These are phyloP conservation scores for Colistium nudipinnis DNA, from an alignment of 2,113 vertebrate genomes.

Conservation along the genomic window DNA sequence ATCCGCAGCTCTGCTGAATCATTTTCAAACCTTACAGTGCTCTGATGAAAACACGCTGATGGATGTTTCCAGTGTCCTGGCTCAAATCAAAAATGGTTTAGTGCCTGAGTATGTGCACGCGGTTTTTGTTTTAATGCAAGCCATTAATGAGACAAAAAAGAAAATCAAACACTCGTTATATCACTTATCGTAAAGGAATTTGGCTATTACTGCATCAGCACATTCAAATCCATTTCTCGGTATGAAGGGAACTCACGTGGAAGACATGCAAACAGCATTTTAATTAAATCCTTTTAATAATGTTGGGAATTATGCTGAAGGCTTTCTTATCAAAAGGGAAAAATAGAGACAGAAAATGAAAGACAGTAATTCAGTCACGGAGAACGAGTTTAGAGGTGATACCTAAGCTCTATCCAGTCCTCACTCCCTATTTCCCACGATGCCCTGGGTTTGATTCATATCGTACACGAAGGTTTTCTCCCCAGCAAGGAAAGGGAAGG, in stretches of 20 bases:
- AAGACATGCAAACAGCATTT: slow-evolving; percentile 31
- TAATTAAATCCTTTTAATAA: slow-evolving; percentile 26
- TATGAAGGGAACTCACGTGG: slow-evolving; percentile 24
- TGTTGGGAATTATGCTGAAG: slow-evolving; percentile 19
- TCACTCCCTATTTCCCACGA: slow-evolving; percentile 47
- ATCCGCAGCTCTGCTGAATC: too few species aligned
- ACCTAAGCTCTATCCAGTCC: slow-evolving; percentile 1
- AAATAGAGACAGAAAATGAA: slow-evolving; percentile 46
- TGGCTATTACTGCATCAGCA: slow-evolving; percentile 14
- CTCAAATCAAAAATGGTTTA: slow-evolving; percentile 14
- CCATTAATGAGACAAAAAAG: slow-evolving; percentile 4
- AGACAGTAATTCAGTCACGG: slow-evolving; percentile 33
- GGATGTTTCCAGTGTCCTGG: not conserved
- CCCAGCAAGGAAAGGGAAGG: slow-evolving; percentile 4
- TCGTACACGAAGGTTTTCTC: slow-evolving; percentile 58
- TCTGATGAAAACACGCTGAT: slow-evolving; percentile 15
- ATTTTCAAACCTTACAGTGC: slow-evolving; percentile 24
- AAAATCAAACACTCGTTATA: slow-evolving; percentile 9
- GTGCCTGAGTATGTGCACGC: not conserved
- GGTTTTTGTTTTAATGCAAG: not conserved
- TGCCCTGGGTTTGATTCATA: slow-evolving; percentile 68
- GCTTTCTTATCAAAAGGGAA: slow-evolving; percentile 47
- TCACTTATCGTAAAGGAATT: slow-evolving; percentile 26
- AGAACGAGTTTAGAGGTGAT: slow-evolving; percentile 47
- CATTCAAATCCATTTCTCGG: slow-evolving; percentile 15